These are phyloP conservation scores for Sciurus niger DNA, from an alignment of 2,113 vertebrate genomes.

Conservation along the genomic window DNA sequence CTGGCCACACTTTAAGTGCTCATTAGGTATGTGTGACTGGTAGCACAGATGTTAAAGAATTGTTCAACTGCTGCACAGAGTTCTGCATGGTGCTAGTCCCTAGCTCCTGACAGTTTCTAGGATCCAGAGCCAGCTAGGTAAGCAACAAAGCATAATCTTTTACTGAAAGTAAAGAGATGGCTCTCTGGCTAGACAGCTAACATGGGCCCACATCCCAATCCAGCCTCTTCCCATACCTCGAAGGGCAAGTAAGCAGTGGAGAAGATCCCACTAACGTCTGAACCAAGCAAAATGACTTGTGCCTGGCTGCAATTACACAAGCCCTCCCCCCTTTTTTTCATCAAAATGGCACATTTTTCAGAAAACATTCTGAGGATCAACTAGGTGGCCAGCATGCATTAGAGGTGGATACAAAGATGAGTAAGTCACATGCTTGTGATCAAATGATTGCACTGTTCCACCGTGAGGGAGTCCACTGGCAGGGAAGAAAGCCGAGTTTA, in stretches of 20 bases:
- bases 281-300: background rate
- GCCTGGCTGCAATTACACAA: background rate
- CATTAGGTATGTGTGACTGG: background rate
- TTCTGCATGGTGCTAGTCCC: background rate
- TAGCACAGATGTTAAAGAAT: background rate
- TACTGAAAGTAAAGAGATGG: background rate
- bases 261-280: background rate
- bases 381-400: background rate
- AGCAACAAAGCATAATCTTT: background rate
- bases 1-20: background rate
- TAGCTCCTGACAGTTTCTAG: background rate
- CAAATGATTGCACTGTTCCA: background rate
- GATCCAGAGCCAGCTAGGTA: background rate
- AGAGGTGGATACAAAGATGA: background rate
- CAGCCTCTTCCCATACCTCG: rapidly evolving
- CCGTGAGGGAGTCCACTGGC: background rate
- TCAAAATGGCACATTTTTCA: background rate
- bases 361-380: background rate
- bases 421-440: background rate
- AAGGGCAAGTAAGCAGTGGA: background rate
- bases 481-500: background rate
- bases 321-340: no score
- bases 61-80: background rate
- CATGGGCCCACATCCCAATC: background rate
- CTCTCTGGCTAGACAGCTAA: background rate